Evolutionary conservation across 2,797 vertebrate species (phyloP), one percentile per base, ranked within the genome.

Genomic region (Netta rufina): DNA sequence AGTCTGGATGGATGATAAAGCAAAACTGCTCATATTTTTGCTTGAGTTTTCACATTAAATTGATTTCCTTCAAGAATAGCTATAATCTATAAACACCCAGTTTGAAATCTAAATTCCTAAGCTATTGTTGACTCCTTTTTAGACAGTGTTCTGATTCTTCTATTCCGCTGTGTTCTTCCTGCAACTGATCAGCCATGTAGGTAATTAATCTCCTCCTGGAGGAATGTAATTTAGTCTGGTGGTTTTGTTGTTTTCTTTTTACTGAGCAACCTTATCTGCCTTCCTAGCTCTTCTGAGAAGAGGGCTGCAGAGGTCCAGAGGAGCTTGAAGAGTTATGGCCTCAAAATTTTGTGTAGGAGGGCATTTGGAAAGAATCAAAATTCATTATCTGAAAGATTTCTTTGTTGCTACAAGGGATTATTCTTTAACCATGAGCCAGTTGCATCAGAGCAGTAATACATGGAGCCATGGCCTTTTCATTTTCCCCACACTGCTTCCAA

Each of bases 151-250:
- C 32, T 51, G 20, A 62, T 87, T 9, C 21, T 71, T 80, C 47
- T 21, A 7, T 9, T 89, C 19, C 22, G 64, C 53, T 72, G 4
- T 62, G 18, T 86, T 87, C 32, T 49, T 67, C 5, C 9, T 21
- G 3, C 65, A 38, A 41, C 4, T 60, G 43, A 49, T 65, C 60
- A 83, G 32, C 22, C 20, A 6, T 56, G 8, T 20, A 8, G 11
- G 2, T n/a, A 39, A 45, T 1, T 0, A 43, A 41, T 69, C 17
- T 61, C 74, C 13, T 36, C 20, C 30, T 65, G 20, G 22, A 56
- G 27, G 5, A 9, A 6, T 45, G 11, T 2, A 0, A 6, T 43
- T 54, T 65, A 65, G 30, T 39, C 36, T 1, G 1, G 1, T 84
- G 28, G 28, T 43, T 64, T 64, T 41, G 27, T 41, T 41, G 27